Percentiles rank a stretch among this genome's conserved stretches.
Conservation (phyloP, 1,140 invertebrate genomes). For the Drosophila kanapiae region DNA sequence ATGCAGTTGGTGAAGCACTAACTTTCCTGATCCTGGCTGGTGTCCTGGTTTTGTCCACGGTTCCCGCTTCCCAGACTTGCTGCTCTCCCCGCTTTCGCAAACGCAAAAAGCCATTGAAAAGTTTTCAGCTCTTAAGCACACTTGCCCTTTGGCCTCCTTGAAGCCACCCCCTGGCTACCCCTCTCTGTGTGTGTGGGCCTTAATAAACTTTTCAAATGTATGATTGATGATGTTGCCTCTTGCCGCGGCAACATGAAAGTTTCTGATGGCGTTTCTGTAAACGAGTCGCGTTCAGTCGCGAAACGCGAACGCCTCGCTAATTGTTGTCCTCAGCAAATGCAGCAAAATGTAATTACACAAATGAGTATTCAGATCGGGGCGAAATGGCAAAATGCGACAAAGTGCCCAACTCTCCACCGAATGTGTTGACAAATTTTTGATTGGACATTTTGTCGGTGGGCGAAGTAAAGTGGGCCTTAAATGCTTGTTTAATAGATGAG, state of each 20-base stretch:
- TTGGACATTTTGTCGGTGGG: conserved; percentile 11
- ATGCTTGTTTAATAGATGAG: conserved; percentile 51
- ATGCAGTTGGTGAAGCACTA: conserved; percentile 15
- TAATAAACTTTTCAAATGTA: conserved; percentile 82
- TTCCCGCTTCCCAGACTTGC: conserved; percentile 23
- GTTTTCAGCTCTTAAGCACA: conserved; percentile 76
- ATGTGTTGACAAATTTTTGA: conserved; percentile 53
- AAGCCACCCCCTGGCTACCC: background rate
- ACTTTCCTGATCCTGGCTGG: conserved; percentile 44
- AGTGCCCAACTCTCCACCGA: background rate
- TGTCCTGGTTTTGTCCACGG: conserved; percentile 5
- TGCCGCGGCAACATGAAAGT: conserved; percentile 51
- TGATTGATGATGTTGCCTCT: conserved; percentile 77
- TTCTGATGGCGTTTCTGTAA: conserved; percentile 63
- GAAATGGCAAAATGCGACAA: background rate
- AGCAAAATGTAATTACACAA: conserved; percentile 78
- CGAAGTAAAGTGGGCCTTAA: background rate
- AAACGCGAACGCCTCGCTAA: conserved; percentile 51
- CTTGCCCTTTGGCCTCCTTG: conserved; percentile 47
- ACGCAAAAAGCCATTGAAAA: conserved; percentile 76
- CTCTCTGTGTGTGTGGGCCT: conserved; percentile 39
- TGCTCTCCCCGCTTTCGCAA: background rate
- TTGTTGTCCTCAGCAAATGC: conserved; percentile 75
- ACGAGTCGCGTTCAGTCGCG: conserved; percentile 62
- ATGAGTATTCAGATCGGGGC: conserved; percentile 60